Conservation (phyloP, 64 coral and sea anemone species). For the Pachyseris speciosa region DNA sequence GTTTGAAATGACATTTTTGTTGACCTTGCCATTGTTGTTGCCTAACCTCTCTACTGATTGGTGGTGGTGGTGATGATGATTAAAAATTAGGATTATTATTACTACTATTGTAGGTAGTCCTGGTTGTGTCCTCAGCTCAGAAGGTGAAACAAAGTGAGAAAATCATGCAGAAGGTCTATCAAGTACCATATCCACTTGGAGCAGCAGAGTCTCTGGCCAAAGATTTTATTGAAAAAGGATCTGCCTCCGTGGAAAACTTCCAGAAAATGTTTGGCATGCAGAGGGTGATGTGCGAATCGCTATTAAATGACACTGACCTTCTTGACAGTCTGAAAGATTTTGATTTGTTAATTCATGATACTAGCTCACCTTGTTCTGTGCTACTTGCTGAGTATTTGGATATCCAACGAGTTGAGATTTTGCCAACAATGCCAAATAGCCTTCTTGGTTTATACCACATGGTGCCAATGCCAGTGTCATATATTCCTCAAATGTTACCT, state of each 20-base stretch:
- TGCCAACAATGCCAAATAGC: not conserved
- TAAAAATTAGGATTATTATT: no score
- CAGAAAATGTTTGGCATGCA: no score
- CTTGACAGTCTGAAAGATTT: not conserved
- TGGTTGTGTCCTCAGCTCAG: not conserved
- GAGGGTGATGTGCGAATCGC: no score
- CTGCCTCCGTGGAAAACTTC: no score
- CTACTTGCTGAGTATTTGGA: slow-evolving; percentile 28
- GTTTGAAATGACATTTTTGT: no score
- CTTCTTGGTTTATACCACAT: not conserved
- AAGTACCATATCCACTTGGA: not conserved
- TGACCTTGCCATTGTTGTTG: no score
- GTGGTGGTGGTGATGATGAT: no score
- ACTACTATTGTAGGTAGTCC: not conserved
- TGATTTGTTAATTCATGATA: slow-evolving; percentile 52
- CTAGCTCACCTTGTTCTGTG: not conserved
- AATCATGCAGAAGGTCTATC: not conserved
- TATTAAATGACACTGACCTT: slow-evolving; percentile 22
- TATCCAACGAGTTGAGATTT: slow-evolving; percentile 25
- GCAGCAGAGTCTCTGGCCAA: no score
- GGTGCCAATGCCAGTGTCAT: no score
- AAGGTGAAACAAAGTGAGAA: not conserved
- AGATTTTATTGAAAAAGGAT: no score
- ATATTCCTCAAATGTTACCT: no score
- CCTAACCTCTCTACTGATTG: no score